A percentile compares a stretch with the other conserved stretches of the same genome.
Conservation (phyloP, 1,140 invertebrate species). For the Aphis craccivora region DNA sequence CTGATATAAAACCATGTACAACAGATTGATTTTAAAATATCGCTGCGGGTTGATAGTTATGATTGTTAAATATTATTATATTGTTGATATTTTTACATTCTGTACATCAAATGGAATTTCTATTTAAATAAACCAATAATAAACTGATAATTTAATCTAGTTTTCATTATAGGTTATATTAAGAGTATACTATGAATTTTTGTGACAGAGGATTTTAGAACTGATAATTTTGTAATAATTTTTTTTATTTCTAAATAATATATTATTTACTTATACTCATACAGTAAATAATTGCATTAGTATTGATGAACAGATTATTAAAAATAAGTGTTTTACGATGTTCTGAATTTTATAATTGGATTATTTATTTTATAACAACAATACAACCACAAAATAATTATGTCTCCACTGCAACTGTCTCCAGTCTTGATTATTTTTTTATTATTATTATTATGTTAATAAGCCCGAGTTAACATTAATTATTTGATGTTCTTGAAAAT, state of each 20-base stretch:
- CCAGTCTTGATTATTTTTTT: not conserved
- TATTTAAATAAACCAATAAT: not conserved
- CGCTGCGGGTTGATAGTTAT: not conserved
- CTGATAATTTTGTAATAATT: not conserved
- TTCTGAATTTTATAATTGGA: no score
- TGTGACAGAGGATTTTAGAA: not conserved
- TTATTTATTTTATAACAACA: no score
- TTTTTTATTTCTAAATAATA: not conserved
- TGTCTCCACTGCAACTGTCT: no score
- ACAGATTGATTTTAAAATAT: not conserved
- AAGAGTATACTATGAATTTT: not conserved
- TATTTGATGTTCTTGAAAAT: no score
- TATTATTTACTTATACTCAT: not conserved
- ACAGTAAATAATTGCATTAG: not conserved
- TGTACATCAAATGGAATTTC: not conserved
- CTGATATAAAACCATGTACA: no score
- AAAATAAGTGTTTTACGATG: not conserved
- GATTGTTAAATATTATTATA: not conserved
- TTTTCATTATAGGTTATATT: no score
- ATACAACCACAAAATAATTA: no score
- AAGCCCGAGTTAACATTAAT: no score
- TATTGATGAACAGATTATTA: not conserved
- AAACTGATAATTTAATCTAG: no score
- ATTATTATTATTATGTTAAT: no score
- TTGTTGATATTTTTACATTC: not conserved